These are phyloP conservation scores for Trinorchestia longiramus DNA, from an alignment of 1,140 invertebrate genomes.

Conservation along the genomic window DNA sequence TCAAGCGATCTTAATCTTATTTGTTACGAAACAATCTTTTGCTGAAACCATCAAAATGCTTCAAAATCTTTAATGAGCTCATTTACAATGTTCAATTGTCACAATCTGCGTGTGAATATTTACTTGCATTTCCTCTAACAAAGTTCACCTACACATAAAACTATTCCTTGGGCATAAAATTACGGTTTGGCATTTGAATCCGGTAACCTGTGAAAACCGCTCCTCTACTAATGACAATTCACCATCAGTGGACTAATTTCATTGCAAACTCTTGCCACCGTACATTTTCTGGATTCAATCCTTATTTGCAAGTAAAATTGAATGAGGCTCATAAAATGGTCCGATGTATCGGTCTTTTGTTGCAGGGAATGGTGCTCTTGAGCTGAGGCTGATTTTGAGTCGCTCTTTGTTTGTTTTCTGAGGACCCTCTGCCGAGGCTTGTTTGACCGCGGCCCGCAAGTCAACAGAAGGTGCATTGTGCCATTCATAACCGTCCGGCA, in stretches of 20 bases:
- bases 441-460: conserved; percentile 28
- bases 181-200: neutral
- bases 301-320: conserved; percentile 33
- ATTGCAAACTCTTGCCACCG: neutral
- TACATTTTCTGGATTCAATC: neutral
- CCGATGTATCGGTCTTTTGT: conserved; percentile 45
- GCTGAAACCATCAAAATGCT: neutral
- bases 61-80: neutral
- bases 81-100: too few species aligned
- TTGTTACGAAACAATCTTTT: neutral
- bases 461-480: conserved; percentile 49
- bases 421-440: conserved; percentile 7
- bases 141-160: neutral
- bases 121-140: neutral
- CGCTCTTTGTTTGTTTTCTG: conserved; percentile 17
- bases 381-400: neutral
- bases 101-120: too few species aligned
- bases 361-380: neutral
- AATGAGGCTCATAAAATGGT: neutral
- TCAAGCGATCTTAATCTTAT: neutral
- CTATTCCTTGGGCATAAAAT: neutral
- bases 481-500: conserved; percentile 45
- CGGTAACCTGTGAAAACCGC: neutral
- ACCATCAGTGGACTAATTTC: neutral
- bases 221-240: neutral